A percentile compares a stretch with the other conserved stretches of the same genome.
Conservation (phyloP, 2,888 invertebrate species). For the Eumerus sabulonum region DNA sequence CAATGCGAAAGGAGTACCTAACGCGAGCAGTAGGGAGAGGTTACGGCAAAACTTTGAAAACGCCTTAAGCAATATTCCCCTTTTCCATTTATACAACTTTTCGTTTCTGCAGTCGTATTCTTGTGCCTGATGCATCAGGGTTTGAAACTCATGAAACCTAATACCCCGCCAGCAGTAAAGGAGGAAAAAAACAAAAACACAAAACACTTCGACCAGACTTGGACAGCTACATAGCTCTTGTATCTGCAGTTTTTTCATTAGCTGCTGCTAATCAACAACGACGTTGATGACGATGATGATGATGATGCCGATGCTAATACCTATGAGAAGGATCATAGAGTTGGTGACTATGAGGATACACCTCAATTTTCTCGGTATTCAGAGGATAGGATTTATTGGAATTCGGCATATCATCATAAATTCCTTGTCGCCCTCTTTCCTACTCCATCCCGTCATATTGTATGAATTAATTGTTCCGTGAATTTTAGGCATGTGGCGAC, state of each 20-base stretch:
- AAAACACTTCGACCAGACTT: too few relatives aligned
- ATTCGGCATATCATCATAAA: conserved; percentile 17
- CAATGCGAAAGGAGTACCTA: conserved; percentile 1
- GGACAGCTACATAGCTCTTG: too few relatives aligned
- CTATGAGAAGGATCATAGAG: too few relatives aligned
- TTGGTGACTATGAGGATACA: too few relatives aligned
- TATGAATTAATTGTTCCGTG: conserved; percentile 46
- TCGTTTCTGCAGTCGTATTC: neutral
- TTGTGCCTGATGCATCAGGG: conserved; percentile 4
- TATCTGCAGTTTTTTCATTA: too few relatives aligned
- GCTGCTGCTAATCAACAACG: conserved; percentile 9
- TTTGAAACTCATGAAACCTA: conserved; percentile 45
- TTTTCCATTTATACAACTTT: too few relatives aligned
- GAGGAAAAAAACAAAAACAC: too few relatives aligned
- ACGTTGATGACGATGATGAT: conserved; percentile 21
- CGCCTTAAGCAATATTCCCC: conserved; percentile 15
- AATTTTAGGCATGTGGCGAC: conserved; percentile 19
- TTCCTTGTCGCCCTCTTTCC: conserved; percentile 16
- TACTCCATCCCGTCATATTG: too few relatives aligned
- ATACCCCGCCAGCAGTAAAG: conserved; percentile 24
- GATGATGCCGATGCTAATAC: neutral
- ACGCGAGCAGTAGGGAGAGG: neutral
- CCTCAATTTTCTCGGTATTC: too few relatives aligned
- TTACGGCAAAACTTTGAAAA: conserved; percentile 16
- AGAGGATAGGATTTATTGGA: conserved; percentile 39